Conservation (phyloP, 2,797 vertebrate species). For the Syngnathus acus region DNA sequence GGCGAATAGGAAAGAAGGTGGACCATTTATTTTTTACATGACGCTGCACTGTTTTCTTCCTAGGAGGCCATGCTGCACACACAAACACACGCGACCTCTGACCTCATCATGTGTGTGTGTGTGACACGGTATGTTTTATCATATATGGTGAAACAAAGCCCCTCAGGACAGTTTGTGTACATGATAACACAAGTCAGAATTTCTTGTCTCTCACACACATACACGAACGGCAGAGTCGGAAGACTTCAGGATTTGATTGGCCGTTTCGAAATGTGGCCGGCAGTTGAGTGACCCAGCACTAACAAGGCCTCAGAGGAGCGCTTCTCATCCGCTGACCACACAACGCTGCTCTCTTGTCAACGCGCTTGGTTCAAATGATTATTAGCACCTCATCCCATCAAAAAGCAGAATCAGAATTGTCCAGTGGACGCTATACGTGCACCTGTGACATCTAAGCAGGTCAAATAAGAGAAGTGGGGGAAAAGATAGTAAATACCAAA, state of each 20-base stretch:
- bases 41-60: slow-evolving; percentile 23
- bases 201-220: slow-evolving; percentile 16
- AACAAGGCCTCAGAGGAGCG: slow-evolving; percentile 52
- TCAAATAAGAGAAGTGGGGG: background rate
- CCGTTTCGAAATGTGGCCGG: slow-evolving; percentile 67
- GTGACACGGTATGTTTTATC: background rate
- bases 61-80: slow-evolving; percentile 11
- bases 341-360: slow-evolving; percentile 47
- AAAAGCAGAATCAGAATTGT: slow-evolving; percentile 35
- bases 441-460: background rate
- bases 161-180: background rate
- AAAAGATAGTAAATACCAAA: background rate
- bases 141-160: background rate
- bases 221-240: slow-evolving; percentile 18
- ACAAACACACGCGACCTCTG: background rate
- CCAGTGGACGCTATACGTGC: background rate
- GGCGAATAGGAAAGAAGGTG: slow-evolving; percentile 42
- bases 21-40: slow-evolving; percentile 50
- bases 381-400: slow-evolving; percentile 35
- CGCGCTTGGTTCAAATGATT: slow-evolving; percentile 48
- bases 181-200: slow-evolving; percentile 6
- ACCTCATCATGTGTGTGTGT: background rate
- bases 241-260: slow-evolving; percentile 50
- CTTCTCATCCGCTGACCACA: slow-evolving; percentile 57
- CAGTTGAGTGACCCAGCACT: slow-evolving; percentile 69